Conservation (phyloP, 2,113 vertebrate species). For the Ptyas mucosa region DNA sequence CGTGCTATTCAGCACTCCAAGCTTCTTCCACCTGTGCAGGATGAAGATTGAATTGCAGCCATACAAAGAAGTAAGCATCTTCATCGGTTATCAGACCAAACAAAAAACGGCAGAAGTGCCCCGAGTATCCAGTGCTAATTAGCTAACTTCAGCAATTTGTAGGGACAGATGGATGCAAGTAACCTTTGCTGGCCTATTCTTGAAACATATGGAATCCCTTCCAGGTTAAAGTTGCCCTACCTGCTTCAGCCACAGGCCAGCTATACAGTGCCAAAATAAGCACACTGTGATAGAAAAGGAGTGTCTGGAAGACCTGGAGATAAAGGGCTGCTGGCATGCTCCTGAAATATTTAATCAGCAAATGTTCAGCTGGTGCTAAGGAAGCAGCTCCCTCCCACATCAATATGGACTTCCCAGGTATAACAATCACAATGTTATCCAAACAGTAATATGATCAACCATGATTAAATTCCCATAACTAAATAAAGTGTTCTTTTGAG, state of each 20-base stretch:
- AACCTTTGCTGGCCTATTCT: not conserved
- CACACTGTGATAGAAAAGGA: not conserved
- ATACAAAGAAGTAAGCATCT: not conserved
- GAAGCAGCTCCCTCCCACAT: not conserved
- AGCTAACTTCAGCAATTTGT: not conserved
- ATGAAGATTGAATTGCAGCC: not conserved
- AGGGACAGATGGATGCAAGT: not conserved
- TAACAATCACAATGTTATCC: not conserved
- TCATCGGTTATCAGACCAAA: not conserved
- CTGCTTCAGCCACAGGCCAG: not conserved
- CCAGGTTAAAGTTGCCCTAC: not conserved
- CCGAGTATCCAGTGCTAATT: not conserved
- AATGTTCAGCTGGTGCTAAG: not conserved
- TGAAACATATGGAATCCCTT: not conserved
- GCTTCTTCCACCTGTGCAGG: not conserved
- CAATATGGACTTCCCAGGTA: not conserved
- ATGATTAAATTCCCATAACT: not conserved
- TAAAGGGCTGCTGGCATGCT: not conserved
- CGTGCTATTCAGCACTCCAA: not conserved
- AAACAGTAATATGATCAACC: not conserved
- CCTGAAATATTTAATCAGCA: not conserved
- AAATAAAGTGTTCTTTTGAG: not conserved
- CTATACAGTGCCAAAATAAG: not conserved
- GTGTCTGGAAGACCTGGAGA: not conserved
- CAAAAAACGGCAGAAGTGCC: not conserved